Conservation (phyloP, 1,140 invertebrate genomes). For the Myzus persicae region DNA sequence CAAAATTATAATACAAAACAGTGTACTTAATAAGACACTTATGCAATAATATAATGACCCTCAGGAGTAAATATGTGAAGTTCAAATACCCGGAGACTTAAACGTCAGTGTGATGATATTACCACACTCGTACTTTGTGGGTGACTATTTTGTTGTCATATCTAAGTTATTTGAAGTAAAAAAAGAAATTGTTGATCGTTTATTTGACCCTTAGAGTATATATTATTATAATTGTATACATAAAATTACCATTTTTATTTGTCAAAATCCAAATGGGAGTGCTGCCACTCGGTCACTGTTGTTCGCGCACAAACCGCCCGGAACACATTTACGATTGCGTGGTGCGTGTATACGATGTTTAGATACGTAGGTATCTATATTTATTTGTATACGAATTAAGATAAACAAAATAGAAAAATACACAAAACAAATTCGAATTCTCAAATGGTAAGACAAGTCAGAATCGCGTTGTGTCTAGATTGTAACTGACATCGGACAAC, state of each 20-base stretch:
- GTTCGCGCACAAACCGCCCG: constrained; percentile 47
- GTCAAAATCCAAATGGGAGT: constrained; percentile 13
- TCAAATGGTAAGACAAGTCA: background rate
- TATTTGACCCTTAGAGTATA: background rate
- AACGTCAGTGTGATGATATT: background rate
- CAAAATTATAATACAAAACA: background rate
- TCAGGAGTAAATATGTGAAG: background rate
- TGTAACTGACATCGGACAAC: constrained; percentile 33
- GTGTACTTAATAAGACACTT: background rate
- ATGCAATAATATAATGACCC: background rate
- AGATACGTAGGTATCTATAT: background rate
- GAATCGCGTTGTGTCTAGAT: constrained; percentile 45
- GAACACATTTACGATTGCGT: constrained; percentile 37
- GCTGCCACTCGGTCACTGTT: constrained; percentile 38
- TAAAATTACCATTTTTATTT: constrained; percentile 15
- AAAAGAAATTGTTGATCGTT: background rate
- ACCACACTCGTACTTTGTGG: background rate
- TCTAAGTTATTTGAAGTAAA: background rate
- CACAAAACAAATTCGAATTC: constrained; percentile 1
- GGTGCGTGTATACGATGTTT: background rate
- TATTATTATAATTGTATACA: background rate
- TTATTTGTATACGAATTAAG: background rate
- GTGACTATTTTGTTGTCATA: background rate
- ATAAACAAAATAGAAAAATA: background rate
- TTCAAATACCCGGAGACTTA: background rate